A percentile compares a stretch with the other conserved stretches of the same genome.
Evolutionary conservation across 2,888 invertebrate genomes (phyloP).

Genomic region (Tachina fera): DNA sequence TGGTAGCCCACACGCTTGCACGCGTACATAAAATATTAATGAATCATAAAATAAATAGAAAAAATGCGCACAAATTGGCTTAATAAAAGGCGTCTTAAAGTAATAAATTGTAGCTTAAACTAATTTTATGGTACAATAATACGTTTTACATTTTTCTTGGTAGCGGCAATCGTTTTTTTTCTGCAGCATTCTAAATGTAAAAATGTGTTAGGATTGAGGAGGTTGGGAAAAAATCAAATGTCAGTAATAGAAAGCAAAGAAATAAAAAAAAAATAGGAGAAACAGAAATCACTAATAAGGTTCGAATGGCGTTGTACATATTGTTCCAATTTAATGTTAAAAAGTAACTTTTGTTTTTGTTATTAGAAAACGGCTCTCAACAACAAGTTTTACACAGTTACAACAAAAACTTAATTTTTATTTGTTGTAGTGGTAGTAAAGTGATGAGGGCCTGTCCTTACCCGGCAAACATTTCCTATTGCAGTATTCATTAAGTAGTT

Average conservation of each 20-base stretch:
- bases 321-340: conserved; percentile 52
- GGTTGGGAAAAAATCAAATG: neutral
- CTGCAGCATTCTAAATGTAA: conserved; percentile 1
- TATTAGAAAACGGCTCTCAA: neutral
- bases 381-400: neutral
- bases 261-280: conserved; percentile 7
- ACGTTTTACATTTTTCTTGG: conserved; percentile 48
- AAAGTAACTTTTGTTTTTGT: conserved; percentile 27
- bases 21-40: conserved; percentile 3
- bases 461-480: too few species aligned
- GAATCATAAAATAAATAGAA: neutral
- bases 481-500: too few species aligned
- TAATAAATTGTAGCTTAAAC: conserved; percentile 69
- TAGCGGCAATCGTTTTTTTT: neutral
- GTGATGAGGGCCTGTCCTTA: too few species aligned
- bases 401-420: neutral
- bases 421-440: neutral
- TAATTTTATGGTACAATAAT: conserved; percentile 67
- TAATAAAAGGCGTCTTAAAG: conserved; percentile 63
- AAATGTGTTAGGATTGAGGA: conserved; percentile 22
- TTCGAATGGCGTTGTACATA: conserved; percentile 48
- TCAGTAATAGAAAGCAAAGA: conserved; percentile 12
- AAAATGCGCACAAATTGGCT: conserved; percentile 36
- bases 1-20: neutral
- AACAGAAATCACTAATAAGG: conserved; percentile 60